phyloP scores from a whole-genome alignment of 2,113 vertebrate genomes.

The Heliornis fulica region DNA sequence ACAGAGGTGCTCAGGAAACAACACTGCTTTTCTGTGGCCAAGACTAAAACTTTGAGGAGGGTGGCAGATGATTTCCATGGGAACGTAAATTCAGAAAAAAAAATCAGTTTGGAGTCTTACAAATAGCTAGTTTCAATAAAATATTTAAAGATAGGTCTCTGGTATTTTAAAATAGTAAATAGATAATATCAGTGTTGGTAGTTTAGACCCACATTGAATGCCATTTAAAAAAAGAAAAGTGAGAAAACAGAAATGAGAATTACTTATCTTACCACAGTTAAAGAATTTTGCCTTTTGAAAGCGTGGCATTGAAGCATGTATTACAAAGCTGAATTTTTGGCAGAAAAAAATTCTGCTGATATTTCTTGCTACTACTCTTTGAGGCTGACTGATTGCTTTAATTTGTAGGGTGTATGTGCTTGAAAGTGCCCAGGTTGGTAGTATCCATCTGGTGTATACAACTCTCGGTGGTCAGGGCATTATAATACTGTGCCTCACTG shows the following conservation, averaged over 20 bases:
- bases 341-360: background rate
- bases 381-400: conserved; percentile 54
- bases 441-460: conserved; percentile 54
- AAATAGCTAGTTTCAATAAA: background rate
- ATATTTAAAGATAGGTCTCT: background rate
- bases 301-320: background rate
- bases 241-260: background rate
- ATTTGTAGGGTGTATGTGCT: conserved; percentile 47
- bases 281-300: background rate
- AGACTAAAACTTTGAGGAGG: background rate
- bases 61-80: background rate
- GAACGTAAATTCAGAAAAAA: background rate
- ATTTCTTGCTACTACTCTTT: conserved; percentile 13
- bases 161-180: background rate
- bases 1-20: background rate
- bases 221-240: background rate
- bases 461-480: conserved; percentile 55
- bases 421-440: conserved; percentile 20
- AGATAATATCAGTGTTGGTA: background rate
- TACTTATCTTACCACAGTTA: background rate
- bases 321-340: conserved; percentile 1
- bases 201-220: background rate
- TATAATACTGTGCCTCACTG: conserved; percentile 24
- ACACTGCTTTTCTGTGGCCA: background rate
- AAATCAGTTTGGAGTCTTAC: background rate